A percentile compares a stretch with the other conserved stretches of the same genome.
Conservation (phyloP, 1,140 invertebrate species). For the Drosophila arizonae region DNA sequence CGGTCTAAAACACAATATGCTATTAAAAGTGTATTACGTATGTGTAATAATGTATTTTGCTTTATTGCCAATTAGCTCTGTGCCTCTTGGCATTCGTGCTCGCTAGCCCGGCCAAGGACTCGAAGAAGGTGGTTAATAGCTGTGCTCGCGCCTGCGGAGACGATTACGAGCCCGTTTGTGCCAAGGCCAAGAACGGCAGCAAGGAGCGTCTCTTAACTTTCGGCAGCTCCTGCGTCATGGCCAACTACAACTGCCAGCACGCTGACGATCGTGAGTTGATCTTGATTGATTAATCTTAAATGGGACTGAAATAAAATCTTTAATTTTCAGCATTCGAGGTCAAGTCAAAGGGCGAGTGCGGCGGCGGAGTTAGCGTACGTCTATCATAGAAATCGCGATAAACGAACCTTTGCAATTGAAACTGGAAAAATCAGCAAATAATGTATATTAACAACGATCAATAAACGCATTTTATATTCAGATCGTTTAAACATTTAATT, state of each 20-base stretch:
- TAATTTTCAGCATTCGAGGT: slow-evolving; percentile 63
- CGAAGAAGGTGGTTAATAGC: slow-evolving; percentile 50
- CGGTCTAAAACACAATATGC: no score
- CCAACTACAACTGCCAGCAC: slow-evolving; percentile 78
- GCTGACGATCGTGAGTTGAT: slow-evolving; percentile 69
- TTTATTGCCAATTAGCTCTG: slow-evolving; percentile 32
- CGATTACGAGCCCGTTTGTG: slow-evolving; percentile 70
- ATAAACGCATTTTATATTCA: slow-evolving; percentile 24
- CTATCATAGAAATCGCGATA: slow-evolving; percentile 53
- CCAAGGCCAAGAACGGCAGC: slow-evolving; percentile 68
- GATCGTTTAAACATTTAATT: slow-evolving; percentile 41
- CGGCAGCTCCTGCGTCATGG: slow-evolving; percentile 73
- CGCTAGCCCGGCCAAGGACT: slow-evolving; percentile 65
- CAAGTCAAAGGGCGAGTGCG: slow-evolving; percentile 74
- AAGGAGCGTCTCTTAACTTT: slow-evolving; percentile 76
- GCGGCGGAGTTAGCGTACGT: slow-evolving; percentile 75
- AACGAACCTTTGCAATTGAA: not conserved
- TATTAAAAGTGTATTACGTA: not conserved
- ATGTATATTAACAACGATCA: slow-evolving; percentile 26
- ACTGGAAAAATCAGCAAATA: not conserved
- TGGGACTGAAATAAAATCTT: not conserved
- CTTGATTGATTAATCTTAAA: not conserved
- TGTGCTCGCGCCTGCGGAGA: slow-evolving; percentile 57
- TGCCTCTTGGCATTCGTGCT: slow-evolving; percentile 61
- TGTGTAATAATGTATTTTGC: not conserved